phyloP scores from a whole-genome alignment of 2,113 vertebrate genomes.

The Catharus minimus region DNA sequence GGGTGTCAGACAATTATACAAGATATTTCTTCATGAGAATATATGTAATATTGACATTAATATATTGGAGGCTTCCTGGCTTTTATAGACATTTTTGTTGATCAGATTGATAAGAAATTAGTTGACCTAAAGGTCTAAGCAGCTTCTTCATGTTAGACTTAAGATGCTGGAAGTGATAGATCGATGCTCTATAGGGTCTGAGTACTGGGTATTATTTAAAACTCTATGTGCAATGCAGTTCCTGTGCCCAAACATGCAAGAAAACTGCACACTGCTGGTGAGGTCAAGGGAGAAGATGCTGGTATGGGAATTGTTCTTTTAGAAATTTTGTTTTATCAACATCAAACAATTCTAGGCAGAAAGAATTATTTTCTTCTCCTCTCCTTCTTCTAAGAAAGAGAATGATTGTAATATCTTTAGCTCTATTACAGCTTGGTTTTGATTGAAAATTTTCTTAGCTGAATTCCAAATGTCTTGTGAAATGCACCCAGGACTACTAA shows the following conservation, averaged over 20 bases:
- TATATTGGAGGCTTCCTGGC: neutral
- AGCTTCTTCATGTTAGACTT: neutral
- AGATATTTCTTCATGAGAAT: neutral
- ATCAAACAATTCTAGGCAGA: neutral
- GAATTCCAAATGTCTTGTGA: constrained; percentile 48
- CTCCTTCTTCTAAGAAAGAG: neutral
- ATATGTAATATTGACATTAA: neutral
- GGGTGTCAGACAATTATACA: neutral
- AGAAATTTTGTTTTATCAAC: neutral
- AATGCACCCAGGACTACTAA: constrained; percentile 38
- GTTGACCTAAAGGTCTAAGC: neutral
- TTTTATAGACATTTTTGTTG: neutral
- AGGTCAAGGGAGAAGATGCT: neutral
- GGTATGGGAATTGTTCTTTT: neutral
- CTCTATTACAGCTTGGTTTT: neutral
- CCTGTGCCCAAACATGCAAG: neutral
- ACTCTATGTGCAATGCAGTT: neutral
- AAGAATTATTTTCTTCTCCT: neutral
- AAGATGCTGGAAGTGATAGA: neutral
- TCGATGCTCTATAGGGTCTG: neutral
- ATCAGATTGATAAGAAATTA: neutral
- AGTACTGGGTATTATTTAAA: neutral
- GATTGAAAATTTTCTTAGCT: constrained; percentile 41
- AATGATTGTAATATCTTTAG: constrained; percentile 9
- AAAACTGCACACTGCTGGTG: neutral